Evolutionary conservation across 2,888 invertebrate species (phyloP).

Genomic region (Pasiphila rectangulata): DNA sequence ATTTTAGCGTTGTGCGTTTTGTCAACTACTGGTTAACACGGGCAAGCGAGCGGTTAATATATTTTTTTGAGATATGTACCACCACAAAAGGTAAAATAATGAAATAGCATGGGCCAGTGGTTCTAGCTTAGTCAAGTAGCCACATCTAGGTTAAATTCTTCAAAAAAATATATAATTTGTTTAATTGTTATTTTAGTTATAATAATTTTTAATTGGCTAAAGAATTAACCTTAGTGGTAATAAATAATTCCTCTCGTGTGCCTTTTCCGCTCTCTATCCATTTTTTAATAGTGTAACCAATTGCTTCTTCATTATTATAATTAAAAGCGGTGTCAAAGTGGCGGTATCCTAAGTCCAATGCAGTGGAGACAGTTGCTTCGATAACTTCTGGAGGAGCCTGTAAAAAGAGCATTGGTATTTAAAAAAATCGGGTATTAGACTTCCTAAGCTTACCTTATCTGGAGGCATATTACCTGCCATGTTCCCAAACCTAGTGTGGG

Average conservation of each 20-base stretch:
- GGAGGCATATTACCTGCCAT: constrained; percentile 79
- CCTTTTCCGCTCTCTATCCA: constrained; percentile 84
- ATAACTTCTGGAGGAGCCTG: constrained; percentile 84
- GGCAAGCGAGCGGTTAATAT: too few species aligned
- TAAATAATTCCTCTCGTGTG: constrained; percentile 86
- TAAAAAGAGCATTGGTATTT: constrained; percentile 13
- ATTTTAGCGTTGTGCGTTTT: too few species aligned
- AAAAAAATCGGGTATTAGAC: too few species aligned
- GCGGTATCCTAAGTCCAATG: constrained; percentile 86
- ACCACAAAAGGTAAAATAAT: too few species aligned
- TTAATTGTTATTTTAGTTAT: neutral
- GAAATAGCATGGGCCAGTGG: too few species aligned
- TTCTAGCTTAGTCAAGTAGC: too few species aligned
- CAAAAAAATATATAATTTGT: too few species aligned
- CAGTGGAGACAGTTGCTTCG: constrained; percentile 82
- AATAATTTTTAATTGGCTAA: neutral
- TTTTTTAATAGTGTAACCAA: constrained; percentile 84
- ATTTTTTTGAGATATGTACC: too few species aligned
- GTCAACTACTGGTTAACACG: too few species aligned
- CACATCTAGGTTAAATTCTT: too few species aligned
- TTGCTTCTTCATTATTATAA: constrained; percentile 88
- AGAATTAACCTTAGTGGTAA: constrained; percentile 87
- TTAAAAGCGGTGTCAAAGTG: constrained; percentile 90
- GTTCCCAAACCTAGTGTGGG: constrained; percentile 87
- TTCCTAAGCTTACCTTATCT: too few species aligned